Base-by-base conservation (phyloP, 2,113 vertebrate genomes). In the Sinocyclocheilus anophthalmus region DNA sequence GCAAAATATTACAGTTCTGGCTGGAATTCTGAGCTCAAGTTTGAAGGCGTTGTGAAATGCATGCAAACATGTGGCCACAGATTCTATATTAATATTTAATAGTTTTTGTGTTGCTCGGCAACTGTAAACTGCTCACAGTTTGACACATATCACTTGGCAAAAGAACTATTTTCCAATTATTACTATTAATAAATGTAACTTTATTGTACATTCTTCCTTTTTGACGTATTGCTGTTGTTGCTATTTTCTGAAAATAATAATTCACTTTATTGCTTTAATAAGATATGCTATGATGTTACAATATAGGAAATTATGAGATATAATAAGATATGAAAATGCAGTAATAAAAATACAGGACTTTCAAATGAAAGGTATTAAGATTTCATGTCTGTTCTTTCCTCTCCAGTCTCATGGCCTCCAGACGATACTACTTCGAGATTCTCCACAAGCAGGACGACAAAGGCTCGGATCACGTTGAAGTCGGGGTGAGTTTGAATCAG, bases 401-500 rank as follows among this genome's bases (percentile, higher is more conserved):
- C n/a, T 63, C 48, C 92, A 99, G 98, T 90, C 96, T 99, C 84
- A 96, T 98, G 91, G 96, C 96, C 67, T 99, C 97, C 87, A 94
- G 96, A 48, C 95, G 94, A 30, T 99, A 99, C 94, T 99, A 98
- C 95, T 99, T 99, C 0, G 98, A 99, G 94, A 94, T 99, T 88
- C 97, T 99, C 53, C 98, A 99, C 94, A 99, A 99, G 87, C 98
- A 99, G 70, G 97, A 99, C 0, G 97, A 99, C 94, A 96, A 93
- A 16, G 98, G 98, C 76, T 99, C 97, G 0, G 98, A 99, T 94
- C 98, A 99, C 0, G 97, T 99, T 90, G 98, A 99, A 93, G 97
- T 99, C 33, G 98, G 97, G 42, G 98, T 99, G 94, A 98, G 98
- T 96, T 79, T 69, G n/a, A 37, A 48, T 55, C 69, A 22, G 72